Base-by-base conservation (phyloP, 2,797 vertebrate species). In the Sebastes variabilis region DNA sequence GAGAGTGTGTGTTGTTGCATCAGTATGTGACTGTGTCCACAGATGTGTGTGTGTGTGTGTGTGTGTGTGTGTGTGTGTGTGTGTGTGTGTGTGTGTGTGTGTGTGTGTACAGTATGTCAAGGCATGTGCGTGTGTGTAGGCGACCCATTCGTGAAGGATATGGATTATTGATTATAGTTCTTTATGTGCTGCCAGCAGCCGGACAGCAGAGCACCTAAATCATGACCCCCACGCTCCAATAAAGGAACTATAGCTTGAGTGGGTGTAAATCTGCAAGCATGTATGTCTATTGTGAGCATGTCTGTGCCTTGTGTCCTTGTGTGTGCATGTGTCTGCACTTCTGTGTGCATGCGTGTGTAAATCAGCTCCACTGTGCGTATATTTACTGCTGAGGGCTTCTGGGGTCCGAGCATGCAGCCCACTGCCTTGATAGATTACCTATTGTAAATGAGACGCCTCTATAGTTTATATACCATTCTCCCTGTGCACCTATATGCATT, bases 131-230 rank as follows among this genome's bases (percentile, higher is more conserved):
- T 76, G 77, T 3, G 25, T 76, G 80, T 67, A 73, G 75, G 42
- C 8, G 14, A 71, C 59, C 66, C 61, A 82, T 79, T 88, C n/a
- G 30, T 87, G 85, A 88, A 84, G 89, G 80, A 87, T 93, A 92
- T 93, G 72, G 91, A 89, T 93, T 92, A 94, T 93, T 94, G 94
- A 94, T 94, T 90, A 87, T 72, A 59, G 74, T 90, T 89, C 78
- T 92, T 94, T 92, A 94, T 92, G 87, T 89, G 75, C 73, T 86
- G 79, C 74, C 84, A 81, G 73, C 70, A 80, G 67, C 80, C 77
- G 81, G 69, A 80, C 80, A 91, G 70, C 56, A 70, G 58, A 77
- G 64, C 58, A 61, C 65, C 70, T 90, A 88, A 90, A 88, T 91
- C 84, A 88, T 68, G 56, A 52, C 59, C 76, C 65, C 65, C 69